phyloP scores from a whole-genome alignment of 92 coral and sea anemone species.

The Porites cylindrica region DNA sequence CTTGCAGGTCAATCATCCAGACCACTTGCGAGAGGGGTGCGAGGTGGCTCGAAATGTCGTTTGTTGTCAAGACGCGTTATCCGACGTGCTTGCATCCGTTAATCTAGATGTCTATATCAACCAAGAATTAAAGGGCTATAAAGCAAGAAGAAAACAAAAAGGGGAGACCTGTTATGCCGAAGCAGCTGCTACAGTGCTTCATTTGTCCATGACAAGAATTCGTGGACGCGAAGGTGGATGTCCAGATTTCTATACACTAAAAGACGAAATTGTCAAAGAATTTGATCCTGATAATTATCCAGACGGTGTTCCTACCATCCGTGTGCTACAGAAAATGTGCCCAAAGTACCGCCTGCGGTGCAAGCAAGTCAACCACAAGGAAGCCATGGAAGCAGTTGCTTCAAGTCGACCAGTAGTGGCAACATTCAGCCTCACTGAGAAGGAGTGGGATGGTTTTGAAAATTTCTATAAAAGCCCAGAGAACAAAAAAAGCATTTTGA shows the following conservation, averaged over 20 bases:
- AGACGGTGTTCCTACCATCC: neutral
- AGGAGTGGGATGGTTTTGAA: conserved; percentile 52
- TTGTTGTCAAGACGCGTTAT: neutral
- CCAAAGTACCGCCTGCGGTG: conserved; percentile 61
- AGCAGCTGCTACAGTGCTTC: conserved; percentile 75
- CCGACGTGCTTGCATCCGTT: neutral
- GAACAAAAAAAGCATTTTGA: conserved; percentile 63
- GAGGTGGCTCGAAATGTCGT: neutral
- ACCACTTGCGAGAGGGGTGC: neutral
- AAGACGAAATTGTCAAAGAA: conserved; percentile 5
- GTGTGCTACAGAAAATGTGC: conserved; percentile 53
- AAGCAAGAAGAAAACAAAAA: conserved; percentile 9
- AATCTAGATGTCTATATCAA: conserved; percentile 26
- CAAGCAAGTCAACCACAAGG: conserved; percentile 29
- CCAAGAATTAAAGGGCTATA: conserved; percentile 28
- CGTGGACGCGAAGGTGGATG: conserved; percentile 63
- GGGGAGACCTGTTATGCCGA: conserved; percentile 66
- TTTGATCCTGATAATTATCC: neutral
- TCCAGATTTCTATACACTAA: conserved; percentile 67
- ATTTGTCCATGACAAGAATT: conserved; percentile 71
- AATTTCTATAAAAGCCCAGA: conserved; percentile 51
- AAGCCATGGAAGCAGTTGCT: conserved; percentile 64
- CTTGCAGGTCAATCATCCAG: neutral
- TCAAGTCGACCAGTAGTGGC: conserved; percentile 70
- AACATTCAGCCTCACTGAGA: neutral